Percentiles rank a stretch among this genome's conserved stretches.
phyloP scores from a whole-genome alignment of 2,113 vertebrate species.

The Antechinus flavipes region DNA sequence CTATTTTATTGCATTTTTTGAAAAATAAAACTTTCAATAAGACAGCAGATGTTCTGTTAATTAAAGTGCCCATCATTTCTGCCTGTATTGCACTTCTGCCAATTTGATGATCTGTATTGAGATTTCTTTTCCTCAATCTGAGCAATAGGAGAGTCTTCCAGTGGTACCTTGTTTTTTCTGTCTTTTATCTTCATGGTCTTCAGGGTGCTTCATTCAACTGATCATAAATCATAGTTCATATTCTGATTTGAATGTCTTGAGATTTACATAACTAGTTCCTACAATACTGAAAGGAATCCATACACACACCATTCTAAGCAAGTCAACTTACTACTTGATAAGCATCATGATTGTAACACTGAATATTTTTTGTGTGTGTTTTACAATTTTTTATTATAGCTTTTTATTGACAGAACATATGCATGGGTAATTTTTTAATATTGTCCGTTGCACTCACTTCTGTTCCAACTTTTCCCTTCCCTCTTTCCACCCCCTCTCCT shows the following conservation, averaged over 20 bases:
- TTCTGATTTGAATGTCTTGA: not conserved
- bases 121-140: not conserved
- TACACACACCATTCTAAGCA: not conserved
- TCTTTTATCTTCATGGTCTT: not conserved
- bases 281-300: not conserved
- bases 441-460: no score
- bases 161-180: not conserved
- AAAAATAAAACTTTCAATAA: not conserved
- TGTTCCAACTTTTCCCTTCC: no score
- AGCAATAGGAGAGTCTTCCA: not conserved
- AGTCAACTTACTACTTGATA: not conserved
- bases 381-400: no score
- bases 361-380: not conserved
- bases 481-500: no score
- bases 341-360: not conserved
- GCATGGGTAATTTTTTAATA: no score
- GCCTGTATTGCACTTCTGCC: not conserved
- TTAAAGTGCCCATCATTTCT: not conserved
- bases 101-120: not conserved
- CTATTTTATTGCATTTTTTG: not conserved
- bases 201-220: not conserved
- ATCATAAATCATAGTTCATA: not conserved
- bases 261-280: not conserved
- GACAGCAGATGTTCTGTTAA: not conserved
- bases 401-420: no score